These are phyloP conservation scores for Gobiocypris rarus DNA, from an alignment of 2,113 vertebrate species.

Conservation along the genomic window DNA sequence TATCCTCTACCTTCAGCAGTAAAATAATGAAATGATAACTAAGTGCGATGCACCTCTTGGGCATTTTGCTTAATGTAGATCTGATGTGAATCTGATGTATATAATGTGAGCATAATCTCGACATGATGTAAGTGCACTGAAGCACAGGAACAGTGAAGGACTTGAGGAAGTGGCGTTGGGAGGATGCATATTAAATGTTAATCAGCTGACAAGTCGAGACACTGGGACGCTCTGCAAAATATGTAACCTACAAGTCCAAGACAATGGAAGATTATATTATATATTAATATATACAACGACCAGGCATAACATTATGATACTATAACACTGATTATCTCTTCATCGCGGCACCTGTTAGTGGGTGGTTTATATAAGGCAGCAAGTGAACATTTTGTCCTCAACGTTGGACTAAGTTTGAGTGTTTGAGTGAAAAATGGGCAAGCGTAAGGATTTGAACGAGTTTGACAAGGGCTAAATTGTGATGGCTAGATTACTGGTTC, in stretches of 20 bases:
- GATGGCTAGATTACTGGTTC: no score
- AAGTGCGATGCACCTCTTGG: conserved; percentile 39
- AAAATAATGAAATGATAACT: conserved; percentile 50
- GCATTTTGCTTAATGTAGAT: conserved; percentile 41
- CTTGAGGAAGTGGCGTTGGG: conserved; percentile 12
- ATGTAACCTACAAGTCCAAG: neutral
- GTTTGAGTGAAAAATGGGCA: no score
- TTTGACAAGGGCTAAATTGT: no score
- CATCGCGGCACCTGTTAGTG: no score
- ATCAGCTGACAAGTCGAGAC: conserved; percentile 18
- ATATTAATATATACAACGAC: neutral
- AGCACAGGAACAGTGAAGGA: conserved; percentile 28
- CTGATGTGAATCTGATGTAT: conserved; percentile 49
- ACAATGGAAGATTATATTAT: neutral
- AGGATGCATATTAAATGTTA: conserved; percentile 49
- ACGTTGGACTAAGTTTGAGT: no score
- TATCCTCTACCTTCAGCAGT: conserved; percentile 14
- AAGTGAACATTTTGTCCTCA: no score
- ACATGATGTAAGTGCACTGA: conserved; percentile 47
- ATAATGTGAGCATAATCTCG: conserved; percentile 50
- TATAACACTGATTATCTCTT: no score
- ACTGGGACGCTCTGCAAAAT: neutral
- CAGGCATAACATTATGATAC: no score
- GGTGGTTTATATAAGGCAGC: no score
- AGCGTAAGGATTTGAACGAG: no score